phyloP scores from a whole-genome alignment of 2,888 invertebrate genomes.

The Synanthedon tipuliformis region DNA sequence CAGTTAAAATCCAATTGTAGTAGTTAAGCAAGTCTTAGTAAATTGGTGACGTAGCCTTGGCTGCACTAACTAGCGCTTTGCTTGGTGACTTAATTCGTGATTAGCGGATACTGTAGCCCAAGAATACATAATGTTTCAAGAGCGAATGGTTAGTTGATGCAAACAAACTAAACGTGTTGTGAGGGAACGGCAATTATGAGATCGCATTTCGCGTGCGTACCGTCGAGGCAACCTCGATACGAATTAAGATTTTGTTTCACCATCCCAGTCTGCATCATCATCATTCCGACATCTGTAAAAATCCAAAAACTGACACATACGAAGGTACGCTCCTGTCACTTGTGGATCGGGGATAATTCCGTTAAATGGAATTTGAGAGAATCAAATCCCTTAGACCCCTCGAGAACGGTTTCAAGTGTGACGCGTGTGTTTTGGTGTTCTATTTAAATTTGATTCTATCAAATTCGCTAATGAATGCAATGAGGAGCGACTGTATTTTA shows the following conservation, averaged over 20 bases:
- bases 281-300: constrained; percentile 96
- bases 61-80: constrained; percentile 49
- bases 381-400: constrained; percentile 19
- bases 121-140: constrained; percentile 30
- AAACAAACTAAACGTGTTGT: constrained; percentile 62
- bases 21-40: constrained; percentile 24
- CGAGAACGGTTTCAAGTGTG: neutral
- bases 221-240: constrained; percentile 81
- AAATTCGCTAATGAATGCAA: constrained; percentile 42
- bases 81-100: constrained; percentile 54
- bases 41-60: constrained; percentile 51
- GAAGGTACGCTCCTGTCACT: constrained; percentile 44
- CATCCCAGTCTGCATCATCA: constrained; percentile 97
- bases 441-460: constrained; percentile 34
- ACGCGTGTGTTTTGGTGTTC: neutral
- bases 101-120: constrained; percentile 61
- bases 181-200: constrained; percentile 54
- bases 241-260: constrained; percentile 90
- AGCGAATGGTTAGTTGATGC: constrained; percentile 66
- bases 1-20: neutral
- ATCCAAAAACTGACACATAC: constrained; percentile 71
- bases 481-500: constrained; percentile 46
- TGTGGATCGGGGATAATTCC: constrained; percentile 16
- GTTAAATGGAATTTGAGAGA: constrained; percentile 29
- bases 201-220: constrained; percentile 74